Evolutionary conservation across 2,888 invertebrate species (phyloP).

Genomic region (Xanthia icteritia): DNA sequence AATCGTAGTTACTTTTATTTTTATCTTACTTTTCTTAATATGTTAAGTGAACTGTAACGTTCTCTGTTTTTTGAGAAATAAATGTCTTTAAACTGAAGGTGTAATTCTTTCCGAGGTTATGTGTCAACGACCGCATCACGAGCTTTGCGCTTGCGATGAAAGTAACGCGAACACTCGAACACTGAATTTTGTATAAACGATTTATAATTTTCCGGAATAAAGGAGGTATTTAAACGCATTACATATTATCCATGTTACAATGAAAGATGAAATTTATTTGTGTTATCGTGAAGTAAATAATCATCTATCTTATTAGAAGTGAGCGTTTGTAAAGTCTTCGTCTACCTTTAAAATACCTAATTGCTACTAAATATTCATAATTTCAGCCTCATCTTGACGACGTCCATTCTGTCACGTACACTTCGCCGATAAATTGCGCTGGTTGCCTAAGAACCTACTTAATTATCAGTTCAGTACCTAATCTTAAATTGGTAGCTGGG

Average conservation of each 20-base stretch:
- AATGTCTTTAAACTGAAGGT: not conserved
- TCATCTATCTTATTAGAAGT: not conserved
- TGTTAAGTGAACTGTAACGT: too few relatives aligned
- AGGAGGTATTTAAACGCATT: too few relatives aligned
- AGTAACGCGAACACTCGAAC: constrained; percentile 20
- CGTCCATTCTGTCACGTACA: constrained; percentile 51
- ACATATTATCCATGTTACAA: too few relatives aligned
- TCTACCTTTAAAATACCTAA: constrained; percentile 22
- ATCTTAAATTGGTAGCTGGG: not conserved
- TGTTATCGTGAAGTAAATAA: too few relatives aligned
- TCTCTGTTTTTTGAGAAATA: too few relatives aligned
- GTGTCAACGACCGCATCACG: constrained; percentile 49
- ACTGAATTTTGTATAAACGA: not conserved
- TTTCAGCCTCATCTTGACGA: constrained; percentile 35
- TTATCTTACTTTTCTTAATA: too few relatives aligned
- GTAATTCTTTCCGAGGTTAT: constrained; percentile 42
- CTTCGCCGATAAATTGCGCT: constrained; percentile 12
- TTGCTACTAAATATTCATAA: constrained; percentile 52
- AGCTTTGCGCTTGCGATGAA: constrained; percentile 30
- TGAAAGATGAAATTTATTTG: too few relatives aligned
- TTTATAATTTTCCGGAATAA: not conserved
- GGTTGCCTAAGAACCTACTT: not conserved
- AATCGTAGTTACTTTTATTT: too few relatives aligned
- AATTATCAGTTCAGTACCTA: not conserved
- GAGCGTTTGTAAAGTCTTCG: not conserved